Conservation (phyloP, 1,140 invertebrate genomes). For the Stratiolaelaps scimitus region DNA sequence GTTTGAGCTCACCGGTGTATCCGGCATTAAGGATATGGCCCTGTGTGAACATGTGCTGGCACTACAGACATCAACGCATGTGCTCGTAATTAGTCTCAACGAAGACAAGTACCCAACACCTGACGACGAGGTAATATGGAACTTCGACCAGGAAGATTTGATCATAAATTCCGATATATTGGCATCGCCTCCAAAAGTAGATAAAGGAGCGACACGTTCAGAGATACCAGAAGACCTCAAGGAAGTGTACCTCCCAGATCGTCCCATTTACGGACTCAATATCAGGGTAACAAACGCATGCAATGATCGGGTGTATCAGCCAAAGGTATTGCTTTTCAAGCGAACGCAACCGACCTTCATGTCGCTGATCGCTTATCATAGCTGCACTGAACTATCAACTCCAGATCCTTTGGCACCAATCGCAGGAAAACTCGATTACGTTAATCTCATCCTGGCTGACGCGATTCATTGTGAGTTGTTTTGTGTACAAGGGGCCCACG, state of each 20-base stretch:
- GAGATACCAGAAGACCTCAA: not conserved
- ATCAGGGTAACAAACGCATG: not conserved
- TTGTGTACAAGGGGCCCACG: not conserved
- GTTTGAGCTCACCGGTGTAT: not conserved
- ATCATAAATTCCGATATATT: not conserved
- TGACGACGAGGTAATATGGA: constrained; percentile 13
- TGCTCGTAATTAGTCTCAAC: not conserved
- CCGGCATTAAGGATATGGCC: not conserved
- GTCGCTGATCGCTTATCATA: not conserved
- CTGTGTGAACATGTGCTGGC: constrained; percentile 6
- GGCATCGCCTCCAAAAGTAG: not conserved
- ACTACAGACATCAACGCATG: not conserved
- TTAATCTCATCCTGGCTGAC: not conserved
- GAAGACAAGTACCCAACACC: constrained; percentile 1
- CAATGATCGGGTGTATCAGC: not conserved
- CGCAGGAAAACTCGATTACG: constrained; percentile 3
- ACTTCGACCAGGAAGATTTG: constrained; percentile 1
- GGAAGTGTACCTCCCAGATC: not conserved
- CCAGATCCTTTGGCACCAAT: not conserved
- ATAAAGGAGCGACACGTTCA: not conserved
- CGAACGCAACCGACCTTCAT: constrained; percentile 1
- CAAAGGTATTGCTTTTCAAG: constrained; percentile 5
- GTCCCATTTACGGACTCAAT: constrained; percentile 6
- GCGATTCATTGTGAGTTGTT: not conserved
- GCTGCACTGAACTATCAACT: not conserved